These are phyloP conservation scores for Leptodactylus fallax DNA, from an alignment of 2,797 vertebrate genomes.

Conservation along the genomic window DNA sequence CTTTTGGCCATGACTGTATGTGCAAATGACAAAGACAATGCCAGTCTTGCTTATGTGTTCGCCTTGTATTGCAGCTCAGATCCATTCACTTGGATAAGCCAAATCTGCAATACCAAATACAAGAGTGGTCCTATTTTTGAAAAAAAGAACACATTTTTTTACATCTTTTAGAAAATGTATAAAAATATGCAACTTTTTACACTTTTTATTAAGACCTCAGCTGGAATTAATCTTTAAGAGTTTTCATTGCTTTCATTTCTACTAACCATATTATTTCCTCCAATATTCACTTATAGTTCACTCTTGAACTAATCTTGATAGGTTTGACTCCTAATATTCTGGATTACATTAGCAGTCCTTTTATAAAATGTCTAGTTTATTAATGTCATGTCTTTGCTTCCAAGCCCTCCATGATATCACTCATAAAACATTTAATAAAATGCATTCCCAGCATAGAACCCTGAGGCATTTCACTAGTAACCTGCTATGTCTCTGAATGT, in stretches of 20 bases:
- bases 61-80: too few species aligned
- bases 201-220: neutral
- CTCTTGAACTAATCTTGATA: neutral
- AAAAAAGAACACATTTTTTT: neutral
- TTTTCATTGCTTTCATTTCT: neutral
- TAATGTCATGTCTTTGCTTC: constrained; percentile 27
- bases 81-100: too few species aligned
- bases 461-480: constrained; percentile 26
- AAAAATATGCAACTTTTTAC: too few species aligned
- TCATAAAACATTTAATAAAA: constrained; percentile 50
- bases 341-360: neutral
- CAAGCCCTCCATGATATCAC: constrained; percentile 35
- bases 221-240: neutral
- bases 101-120: neutral
- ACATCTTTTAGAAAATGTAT: too few species aligned
- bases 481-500: constrained; percentile 32
- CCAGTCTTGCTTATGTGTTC: too few species aligned
- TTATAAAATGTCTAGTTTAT: constrained; percentile 27
- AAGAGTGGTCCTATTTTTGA: neutral
- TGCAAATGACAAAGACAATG: too few species aligned
- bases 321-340: neutral
- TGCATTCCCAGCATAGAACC: constrained; percentile 31
- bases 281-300: neutral
- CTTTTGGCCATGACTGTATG: too few species aligned
- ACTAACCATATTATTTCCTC: neutral